Conservation (phyloP, 1,140 invertebrate species). For the Drosophila athabasca region DNA sequence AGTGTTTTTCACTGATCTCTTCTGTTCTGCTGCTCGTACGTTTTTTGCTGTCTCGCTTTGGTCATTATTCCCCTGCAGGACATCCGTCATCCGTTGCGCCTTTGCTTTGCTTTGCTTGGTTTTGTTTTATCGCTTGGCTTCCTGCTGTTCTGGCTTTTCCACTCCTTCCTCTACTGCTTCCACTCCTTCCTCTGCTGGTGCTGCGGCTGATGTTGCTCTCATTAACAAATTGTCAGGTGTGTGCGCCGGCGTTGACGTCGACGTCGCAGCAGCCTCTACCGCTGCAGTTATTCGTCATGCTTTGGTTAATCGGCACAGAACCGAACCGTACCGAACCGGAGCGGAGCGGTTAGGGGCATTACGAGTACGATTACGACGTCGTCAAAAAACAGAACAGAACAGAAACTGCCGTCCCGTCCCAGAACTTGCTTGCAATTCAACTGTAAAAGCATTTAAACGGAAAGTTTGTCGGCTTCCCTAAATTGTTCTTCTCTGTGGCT, state of each 20-base stretch:
- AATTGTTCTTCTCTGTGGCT: conserved; percentile 1
- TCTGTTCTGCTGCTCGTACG: neutral
- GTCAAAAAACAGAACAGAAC: conserved; percentile 5
- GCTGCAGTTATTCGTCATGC: conserved; percentile 75
- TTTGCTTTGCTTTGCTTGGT: conserved; percentile 58
- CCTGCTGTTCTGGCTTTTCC: conserved; percentile 39
- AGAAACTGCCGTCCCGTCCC: conserved; percentile 27
- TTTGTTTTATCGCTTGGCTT: conserved; percentile 77
- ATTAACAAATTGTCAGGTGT: conserved; percentile 82
- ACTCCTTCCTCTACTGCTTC: neutral
- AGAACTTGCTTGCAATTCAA: conserved; percentile 65
- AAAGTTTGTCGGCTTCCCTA: conserved; percentile 49
- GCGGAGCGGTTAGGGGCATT: neutral
- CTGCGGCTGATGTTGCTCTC: conserved; percentile 68
- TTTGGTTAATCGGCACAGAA: conserved; percentile 73
- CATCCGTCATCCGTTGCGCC: conserved; percentile 73
- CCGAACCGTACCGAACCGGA: conserved; percentile 23
- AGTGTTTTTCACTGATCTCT: too few species aligned
- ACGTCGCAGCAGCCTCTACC: conserved; percentile 13
- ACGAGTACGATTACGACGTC: conserved; percentile 8
- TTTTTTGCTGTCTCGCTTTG: conserved; percentile 46
- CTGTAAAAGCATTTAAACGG: conserved; percentile 73
- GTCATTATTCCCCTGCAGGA: conserved; percentile 62
- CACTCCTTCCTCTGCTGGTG: neutral
- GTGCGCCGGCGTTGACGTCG: conserved; percentile 35